phyloP scores from a whole-genome alignment of 1,140 invertebrate species.

The Papilio polyxenes region DNA sequence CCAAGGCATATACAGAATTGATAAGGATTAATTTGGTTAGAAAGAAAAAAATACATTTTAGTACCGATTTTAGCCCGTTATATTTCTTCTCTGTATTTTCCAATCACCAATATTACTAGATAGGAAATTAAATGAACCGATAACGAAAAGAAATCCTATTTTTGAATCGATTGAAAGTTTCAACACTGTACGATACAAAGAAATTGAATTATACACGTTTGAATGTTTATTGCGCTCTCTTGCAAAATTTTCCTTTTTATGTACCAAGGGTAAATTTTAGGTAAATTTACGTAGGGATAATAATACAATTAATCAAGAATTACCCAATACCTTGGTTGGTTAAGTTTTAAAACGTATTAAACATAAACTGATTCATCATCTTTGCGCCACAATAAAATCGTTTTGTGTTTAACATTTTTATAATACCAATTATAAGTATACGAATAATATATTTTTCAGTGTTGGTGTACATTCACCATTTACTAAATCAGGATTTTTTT shows the following conservation, averaged over 20 bases:
- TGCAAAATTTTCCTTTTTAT: background rate
- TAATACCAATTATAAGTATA: background rate
- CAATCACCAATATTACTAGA: no score
- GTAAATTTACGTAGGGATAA: no score
- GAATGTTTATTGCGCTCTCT: background rate
- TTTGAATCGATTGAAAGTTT: background rate
- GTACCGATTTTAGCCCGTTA: background rate
- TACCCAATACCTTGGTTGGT: background rate
- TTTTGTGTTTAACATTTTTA: background rate
- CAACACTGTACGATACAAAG: no score
- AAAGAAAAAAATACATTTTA: background rate
- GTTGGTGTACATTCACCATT: background rate
- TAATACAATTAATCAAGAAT: background rate
- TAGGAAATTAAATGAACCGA: background rate
- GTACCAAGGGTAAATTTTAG: no score
- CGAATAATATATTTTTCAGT: background rate
- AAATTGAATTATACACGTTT: no score
- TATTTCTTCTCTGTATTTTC: no score
- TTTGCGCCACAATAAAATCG: background rate
- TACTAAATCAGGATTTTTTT: background rate
- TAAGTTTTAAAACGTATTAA: background rate
- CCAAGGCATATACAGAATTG: background rate
- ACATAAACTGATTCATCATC: background rate
- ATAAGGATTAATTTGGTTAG: background rate
- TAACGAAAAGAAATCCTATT: background rate